Base-by-base conservation (phyloP, 2,888 invertebrate species). In the Drosophila stalkeri region DNA sequence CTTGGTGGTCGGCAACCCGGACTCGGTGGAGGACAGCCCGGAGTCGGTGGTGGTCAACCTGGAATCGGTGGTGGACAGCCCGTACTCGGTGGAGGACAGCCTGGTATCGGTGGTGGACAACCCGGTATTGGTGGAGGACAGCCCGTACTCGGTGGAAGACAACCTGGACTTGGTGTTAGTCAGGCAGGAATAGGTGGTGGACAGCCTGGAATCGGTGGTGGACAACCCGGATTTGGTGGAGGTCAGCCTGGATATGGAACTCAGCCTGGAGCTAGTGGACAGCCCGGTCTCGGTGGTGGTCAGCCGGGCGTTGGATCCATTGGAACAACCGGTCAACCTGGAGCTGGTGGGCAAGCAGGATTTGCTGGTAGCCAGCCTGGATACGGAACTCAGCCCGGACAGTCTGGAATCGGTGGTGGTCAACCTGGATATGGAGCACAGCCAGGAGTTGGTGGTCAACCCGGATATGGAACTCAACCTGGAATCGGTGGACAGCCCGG, bases 91-190 rank as follows among this genome's bases (percentile, higher is more conserved):
- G 9, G 12, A 14, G 2, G 12, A 12, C 33, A 33, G 9, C 33
- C 33, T 2, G 66, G 43, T 35, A 11, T 0, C 1, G 8, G 39
- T 16, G 68, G 62, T 14, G 71, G 76, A 3, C 72, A 65, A 3
- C 62, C 64, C 3, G 80, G 78, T 14, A 77, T 52, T 0, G 62
- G 73, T 23, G 75, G 64, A 12, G 56, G 49, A 14, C 75, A 64
- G 11, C 67, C 75, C 9, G 74, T 67, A 20, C 20, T 12, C 2
- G 54, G 60, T 43, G 27, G 11, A 3, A 51, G 31, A 14, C 77
- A 72, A 14, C 64, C 76, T 1, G 73, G 73, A 20, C 5, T 5
- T 2, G 23, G 56, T 3, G 2, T 2, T 23, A 5, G 27, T 27
- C 27, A 27, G 27, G 3, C 27, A 3, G 27, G 27, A 27, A 27